Base-by-base conservation (phyloP, 2,888 invertebrate genomes). In the Amiota communis region DNA sequence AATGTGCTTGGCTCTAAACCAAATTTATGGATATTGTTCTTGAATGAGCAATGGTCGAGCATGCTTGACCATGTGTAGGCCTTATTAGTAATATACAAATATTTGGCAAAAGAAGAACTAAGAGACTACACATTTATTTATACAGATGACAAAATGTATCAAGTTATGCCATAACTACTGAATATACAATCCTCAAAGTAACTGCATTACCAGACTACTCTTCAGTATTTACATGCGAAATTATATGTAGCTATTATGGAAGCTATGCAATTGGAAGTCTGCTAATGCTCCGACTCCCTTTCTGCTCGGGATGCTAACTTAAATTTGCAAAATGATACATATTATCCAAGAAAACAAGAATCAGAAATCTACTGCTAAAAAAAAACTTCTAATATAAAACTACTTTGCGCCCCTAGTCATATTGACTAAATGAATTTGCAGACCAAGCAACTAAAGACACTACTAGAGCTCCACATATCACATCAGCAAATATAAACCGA, bases 101-200 rank as follows among this genome's bases (percentile, higher is more conserved):
- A n/a, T n/a, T n/a, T n/a, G n/a, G n/a, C n/a, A n/a, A n/a, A n/a
- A n/a, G n/a, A n/a, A n/a, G n/a, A n/a, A n/a, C n/a, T n/a, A n/a
- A n/a, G n/a, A 68, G 72, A 68, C 68, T 72, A 72, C n/a, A 51
- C 51, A n/a, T 51, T 11, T 4, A 51, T 51, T 51, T 51, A 51
- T 51, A n/a, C 51, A n/a, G n/a, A 51, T n/a, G 51, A n/a, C 11
- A 51, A 51, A 51, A 13, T 51, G 51, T 51, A 51, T 51, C 4
- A 11, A 51, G 61, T 72, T 73, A 76, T 77, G 75, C 77, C 70
- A 76, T 76, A 77, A 76, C 77, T 13, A 77, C 20, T 51, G 51
- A 51, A 51, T 2, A 51, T 51, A 51, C 51, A 51, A 51, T 51
- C 51, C 51, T n/a, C 4, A 1, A 51, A 51, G 4, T 51, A 51